Conservation (phyloP, 2,797 vertebrate species). For the Syndactyla subalaris region DNA sequence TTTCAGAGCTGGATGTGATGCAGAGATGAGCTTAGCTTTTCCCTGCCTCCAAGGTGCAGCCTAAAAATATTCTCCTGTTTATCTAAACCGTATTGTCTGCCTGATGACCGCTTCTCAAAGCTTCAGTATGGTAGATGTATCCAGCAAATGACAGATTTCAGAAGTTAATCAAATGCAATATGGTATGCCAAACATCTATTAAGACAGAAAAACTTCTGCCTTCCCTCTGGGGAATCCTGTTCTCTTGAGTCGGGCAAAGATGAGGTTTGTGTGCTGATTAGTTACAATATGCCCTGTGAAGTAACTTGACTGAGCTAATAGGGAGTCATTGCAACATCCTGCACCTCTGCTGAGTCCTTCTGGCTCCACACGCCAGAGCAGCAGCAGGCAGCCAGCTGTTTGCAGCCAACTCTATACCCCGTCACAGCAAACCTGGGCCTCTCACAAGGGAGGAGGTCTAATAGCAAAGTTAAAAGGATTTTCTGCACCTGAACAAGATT, state of each 20-base stretch:
- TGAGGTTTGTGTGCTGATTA: background rate
- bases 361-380: background rate
- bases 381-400: background rate
- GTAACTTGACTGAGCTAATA: background rate
- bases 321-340: background rate
- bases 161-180: conserved; percentile 9
- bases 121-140: background rate
- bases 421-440: background rate
- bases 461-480: background rate
- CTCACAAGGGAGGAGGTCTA: background rate
- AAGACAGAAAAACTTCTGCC: background rate
- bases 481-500: background rate
- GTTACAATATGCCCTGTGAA: background rate
- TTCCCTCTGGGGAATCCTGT: background rate
- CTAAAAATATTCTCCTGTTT: background rate
- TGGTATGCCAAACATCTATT: background rate
- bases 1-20: background rate
- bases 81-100: background rate
- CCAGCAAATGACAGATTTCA: background rate
- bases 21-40: background rate
- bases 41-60: background rate
- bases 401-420: background rate
- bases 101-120: background rate
- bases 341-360: background rate
- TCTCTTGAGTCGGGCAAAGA: background rate